These are phyloP conservation scores for Tarsius wallacei DNA, from an alignment of 2,797 vertebrate species.

Conservation along the genomic window DNA sequence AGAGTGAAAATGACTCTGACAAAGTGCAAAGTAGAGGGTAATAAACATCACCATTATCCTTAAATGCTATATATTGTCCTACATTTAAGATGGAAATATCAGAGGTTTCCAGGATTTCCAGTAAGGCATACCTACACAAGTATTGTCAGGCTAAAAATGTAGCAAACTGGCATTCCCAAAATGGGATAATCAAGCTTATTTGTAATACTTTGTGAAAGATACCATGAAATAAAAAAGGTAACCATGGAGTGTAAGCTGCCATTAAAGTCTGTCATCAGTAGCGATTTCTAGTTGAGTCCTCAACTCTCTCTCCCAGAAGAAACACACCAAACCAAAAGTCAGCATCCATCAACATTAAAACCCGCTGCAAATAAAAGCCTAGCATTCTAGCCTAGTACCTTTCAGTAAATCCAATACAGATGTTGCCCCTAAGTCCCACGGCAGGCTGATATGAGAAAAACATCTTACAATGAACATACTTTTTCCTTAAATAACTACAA, in stretches of 20 bases:
- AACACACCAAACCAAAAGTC: conserved; percentile 32
- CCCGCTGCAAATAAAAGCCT: not conserved
- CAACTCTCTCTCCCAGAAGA: conserved; percentile 54
- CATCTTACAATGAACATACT: conserved; percentile 25
- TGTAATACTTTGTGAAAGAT: conserved; percentile 81
- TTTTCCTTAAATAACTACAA: conserved; percentile 42
- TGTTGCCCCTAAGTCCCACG: not conserved
- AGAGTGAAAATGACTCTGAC: conserved; percentile 66
- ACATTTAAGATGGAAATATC: conserved; percentile 42
- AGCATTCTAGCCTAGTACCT: not conserved
- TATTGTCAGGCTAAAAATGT: conserved; percentile 71
- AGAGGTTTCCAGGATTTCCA: conserved; percentile 69
- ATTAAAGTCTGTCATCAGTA: conserved; percentile 61
- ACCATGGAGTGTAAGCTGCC: conserved; percentile 59
- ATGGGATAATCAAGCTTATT: conserved; percentile 64
- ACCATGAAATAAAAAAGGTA: conserved; percentile 64
- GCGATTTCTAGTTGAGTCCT: conserved; percentile 55
- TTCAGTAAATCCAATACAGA: not conserved
- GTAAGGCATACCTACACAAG: conserved; percentile 49
- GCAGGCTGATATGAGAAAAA: not conserved
- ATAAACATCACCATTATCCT: conserved; percentile 56
- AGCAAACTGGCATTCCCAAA: conserved; percentile 66
- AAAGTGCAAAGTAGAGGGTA: conserved; percentile 74
- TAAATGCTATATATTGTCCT: conserved; percentile 32
- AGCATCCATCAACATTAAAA: conserved; percentile 9